These are phyloP conservation scores for Rotaria sp. DNA, from an alignment of 2,888 invertebrate genomes.

Conservation along the genomic window DNA sequence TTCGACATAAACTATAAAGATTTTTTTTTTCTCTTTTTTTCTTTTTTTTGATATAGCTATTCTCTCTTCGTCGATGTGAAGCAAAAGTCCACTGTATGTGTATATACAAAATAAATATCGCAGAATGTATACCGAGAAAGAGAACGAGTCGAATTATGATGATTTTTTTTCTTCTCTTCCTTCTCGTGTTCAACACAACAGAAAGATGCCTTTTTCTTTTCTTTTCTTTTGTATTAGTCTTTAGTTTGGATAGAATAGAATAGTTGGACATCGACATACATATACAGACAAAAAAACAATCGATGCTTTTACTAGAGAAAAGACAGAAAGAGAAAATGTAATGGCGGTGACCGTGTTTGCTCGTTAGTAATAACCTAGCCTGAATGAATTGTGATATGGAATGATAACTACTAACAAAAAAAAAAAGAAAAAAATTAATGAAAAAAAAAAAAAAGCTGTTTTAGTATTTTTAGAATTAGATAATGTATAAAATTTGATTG, in stretches of 20 bases:
- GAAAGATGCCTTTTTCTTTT: background rate
- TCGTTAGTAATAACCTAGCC: background rate
- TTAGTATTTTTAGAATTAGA: too few species aligned
- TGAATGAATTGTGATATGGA: background rate
- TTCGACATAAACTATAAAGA: background rate
- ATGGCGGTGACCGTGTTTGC: background rate
- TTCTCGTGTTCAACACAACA: background rate
- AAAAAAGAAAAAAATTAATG: too few species aligned
- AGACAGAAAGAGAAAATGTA: background rate
- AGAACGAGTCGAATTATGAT: conserved; percentile 19
- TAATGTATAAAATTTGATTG: too few species aligned
- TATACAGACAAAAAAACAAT: background rate
- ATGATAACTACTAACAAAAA: background rate
- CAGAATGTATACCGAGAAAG: conserved; percentile 16
- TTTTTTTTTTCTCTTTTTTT: background rate
- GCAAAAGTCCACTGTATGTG: background rate
- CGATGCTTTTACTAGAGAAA: background rate
- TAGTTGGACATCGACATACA: background rate
- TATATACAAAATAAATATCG: conserved; percentile 10
- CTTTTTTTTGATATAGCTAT: background rate
- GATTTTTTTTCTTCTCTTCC: background rate
- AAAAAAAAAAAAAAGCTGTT: too few species aligned
- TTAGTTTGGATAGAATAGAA: background rate
- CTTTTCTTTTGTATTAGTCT: background rate
- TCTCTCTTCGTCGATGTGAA: background rate